Conservation (phyloP, 2,797 vertebrate genomes). For the Sebastes vulpes region DNA sequence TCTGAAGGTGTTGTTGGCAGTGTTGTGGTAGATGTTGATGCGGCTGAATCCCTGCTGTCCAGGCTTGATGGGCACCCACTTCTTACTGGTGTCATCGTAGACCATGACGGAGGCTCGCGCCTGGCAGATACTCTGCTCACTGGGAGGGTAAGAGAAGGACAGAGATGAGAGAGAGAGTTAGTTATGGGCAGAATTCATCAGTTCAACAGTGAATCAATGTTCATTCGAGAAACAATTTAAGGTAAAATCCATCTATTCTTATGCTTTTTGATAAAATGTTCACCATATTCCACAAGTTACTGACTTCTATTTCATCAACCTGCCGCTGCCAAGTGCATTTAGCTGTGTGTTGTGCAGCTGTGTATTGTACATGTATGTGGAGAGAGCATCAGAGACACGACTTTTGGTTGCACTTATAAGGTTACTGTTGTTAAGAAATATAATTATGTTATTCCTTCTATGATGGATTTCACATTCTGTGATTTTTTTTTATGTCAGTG, state of each 20-base stretch:
- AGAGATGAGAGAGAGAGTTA: not conserved
- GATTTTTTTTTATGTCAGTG: not conserved
- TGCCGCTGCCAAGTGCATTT: not conserved
- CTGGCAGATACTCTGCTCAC: conserved; percentile 99
- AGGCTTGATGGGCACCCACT: conserved; percentile 98
- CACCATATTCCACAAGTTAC: too few species aligned
- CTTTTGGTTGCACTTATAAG: not conserved
- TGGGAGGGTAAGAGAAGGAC: conserved; percentile 56
- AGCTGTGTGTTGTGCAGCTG: not conserved
- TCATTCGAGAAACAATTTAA: not conserved
- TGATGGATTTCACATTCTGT: not conserved
- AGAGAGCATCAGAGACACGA: not conserved
- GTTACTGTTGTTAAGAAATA: not conserved
- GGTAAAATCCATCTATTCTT: not conserved
- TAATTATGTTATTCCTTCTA: not conserved
- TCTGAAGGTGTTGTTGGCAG: conserved; percentile 86
- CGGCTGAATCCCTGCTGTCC: conserved; percentile 99
- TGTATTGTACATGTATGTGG: not conserved
- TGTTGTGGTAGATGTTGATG: conserved; percentile 99
- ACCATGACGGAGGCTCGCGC: conserved; percentile 99
- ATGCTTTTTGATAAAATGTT: not conserved
- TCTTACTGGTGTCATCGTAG: conserved; percentile 99
- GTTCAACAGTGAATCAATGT: not conserved
- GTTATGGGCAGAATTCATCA: not conserved
- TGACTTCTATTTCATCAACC: not conserved